A percentile compares a stretch with the other conserved stretches of the same genome.
These are phyloP conservation scores for Tupiocoris notatus DNA, from an alignment of 2,888 invertebrate genomes.

Conservation along the genomic window DNA sequence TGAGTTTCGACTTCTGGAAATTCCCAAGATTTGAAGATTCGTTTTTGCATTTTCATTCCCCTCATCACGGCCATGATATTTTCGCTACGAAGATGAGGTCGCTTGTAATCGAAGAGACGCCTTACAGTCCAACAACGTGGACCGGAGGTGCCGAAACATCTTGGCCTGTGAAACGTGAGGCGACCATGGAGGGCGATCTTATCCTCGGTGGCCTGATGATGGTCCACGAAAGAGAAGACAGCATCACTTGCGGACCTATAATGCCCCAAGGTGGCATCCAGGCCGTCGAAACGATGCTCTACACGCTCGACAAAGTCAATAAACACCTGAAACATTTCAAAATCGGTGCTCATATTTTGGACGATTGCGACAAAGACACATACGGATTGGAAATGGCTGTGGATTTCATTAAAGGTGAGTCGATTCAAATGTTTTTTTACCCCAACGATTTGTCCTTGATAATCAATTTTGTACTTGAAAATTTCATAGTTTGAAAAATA, in stretches of 20 bases:
- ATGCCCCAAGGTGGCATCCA: slow-evolving; percentile 92
- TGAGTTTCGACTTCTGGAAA: neutral
- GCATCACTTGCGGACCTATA: slow-evolving; percentile 83
- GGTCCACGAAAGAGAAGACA: slow-evolving; percentile 88
- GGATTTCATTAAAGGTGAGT: slow-evolving; percentile 89
- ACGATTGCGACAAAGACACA: slow-evolving; percentile 94
- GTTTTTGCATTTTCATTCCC: neutral
- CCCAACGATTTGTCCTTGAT: too few relatives aligned
- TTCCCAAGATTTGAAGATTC: neutral
- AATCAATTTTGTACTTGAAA: too few relatives aligned
- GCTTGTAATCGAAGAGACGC: slow-evolving; percentile 5
- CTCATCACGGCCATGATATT: neutral
- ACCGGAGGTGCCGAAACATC: slow-evolving; percentile 45
- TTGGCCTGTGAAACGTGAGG: slow-evolving; percentile 85
- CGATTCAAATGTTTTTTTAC: neutral
- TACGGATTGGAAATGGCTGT: slow-evolving; percentile 94
- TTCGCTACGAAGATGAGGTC: neutral
- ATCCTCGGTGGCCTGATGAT: slow-evolving; percentile 91
- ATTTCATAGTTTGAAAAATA: too few relatives aligned
- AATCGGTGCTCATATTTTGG: slow-evolving; percentile 83
- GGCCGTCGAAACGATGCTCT: slow-evolving; percentile 89
- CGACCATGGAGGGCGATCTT: slow-evolving; percentile 83
- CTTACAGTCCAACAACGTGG: slow-evolving; percentile 16
- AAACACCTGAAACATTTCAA: slow-evolving; percentile 65
- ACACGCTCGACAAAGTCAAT: slow-evolving; percentile 80